Conservation (phyloP, 2,113 vertebrate genomes). For the Mastomys natalensis region DNA sequence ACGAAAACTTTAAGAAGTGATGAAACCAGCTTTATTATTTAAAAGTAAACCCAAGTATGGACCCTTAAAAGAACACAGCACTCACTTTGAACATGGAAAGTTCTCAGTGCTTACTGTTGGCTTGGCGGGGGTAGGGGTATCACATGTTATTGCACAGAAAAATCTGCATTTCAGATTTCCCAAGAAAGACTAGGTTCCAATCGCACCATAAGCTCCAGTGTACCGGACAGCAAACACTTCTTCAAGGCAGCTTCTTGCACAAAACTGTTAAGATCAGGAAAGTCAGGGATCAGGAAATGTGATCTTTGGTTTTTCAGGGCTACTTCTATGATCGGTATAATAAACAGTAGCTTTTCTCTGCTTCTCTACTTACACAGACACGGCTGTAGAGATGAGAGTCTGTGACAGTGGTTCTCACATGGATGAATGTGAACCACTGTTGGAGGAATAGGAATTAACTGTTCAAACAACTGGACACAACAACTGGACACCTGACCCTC, state of each 20-base stretch:
- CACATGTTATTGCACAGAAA: background rate
- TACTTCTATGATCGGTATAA: background rate
- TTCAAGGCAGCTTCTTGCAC: background rate
- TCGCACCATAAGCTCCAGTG: background rate
- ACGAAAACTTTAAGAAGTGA: slow-evolving; percentile 27
- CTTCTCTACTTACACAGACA: background rate
- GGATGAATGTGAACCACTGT: background rate
- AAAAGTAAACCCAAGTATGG: background rate
- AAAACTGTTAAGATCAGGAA: background rate
- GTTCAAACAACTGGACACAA: background rate
- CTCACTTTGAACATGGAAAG: slow-evolving; percentile 31
- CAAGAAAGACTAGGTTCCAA: slow-evolving; percentile 9
- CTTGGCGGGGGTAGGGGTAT: background rate
- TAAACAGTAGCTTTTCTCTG: background rate
- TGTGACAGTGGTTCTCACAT: background rate
- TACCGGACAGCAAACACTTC: background rate
- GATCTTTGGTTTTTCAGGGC: background rate
- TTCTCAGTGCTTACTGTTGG: background rate
- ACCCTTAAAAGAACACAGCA: background rate
- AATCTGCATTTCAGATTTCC: background rate
- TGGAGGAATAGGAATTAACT: background rate
- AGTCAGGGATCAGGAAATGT: background rate
- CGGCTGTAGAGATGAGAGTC: background rate
- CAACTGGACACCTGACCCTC: background rate
- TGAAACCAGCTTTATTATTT: slow-evolving; percentile 45